phyloP scores from a whole-genome alignment of 2,797 vertebrate species.

The Gymnothorax reevesii region DNA sequence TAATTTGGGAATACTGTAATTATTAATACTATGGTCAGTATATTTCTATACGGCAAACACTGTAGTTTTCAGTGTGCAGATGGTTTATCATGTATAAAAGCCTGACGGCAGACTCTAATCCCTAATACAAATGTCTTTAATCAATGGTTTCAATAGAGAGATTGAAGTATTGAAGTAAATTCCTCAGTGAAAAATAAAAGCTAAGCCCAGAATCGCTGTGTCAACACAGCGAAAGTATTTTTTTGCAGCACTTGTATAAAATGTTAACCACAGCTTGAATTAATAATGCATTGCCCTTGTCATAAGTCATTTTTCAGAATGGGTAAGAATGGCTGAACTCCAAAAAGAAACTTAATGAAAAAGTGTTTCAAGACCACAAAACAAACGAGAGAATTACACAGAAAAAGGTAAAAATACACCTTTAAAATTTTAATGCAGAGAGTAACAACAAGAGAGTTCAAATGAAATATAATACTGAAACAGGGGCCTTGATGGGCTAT shows the following conservation, averaged over 20 bases:
- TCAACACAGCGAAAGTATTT: slow-evolving; percentile 24
- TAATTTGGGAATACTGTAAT: slow-evolving; percentile 1
- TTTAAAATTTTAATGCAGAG: not conserved
- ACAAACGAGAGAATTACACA: not conserved
- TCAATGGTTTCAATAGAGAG: slow-evolving; percentile 12
- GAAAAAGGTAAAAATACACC: not conserved
- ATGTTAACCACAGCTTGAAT: slow-evolving; percentile 37
- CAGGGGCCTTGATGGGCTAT: too few species aligned
- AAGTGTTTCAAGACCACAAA: slow-evolving; percentile 1
- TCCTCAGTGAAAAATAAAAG: slow-evolving; percentile 30
- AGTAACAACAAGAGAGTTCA: not conserved
- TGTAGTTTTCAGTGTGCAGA: not conserved
- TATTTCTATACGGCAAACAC: not conserved
- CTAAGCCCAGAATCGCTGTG: slow-evolving; percentile 32
- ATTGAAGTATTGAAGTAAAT: not conserved
- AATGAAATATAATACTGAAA: not conserved
- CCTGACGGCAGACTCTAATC: not conserved
- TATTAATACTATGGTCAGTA: not conserved
- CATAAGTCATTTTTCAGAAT: slow-evolving; percentile 22
- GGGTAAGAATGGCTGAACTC: not conserved
- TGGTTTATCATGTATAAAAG: not conserved
- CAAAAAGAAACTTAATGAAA: not conserved
- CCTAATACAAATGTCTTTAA: slow-evolving; percentile 1
- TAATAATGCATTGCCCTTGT: slow-evolving; percentile 37
- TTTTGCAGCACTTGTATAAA: slow-evolving; percentile 29